phyloP scores from a whole-genome alignment of 37 sponge, comb jelly and placozoan genomes.

The Chondrosia reniformis region DNA sequence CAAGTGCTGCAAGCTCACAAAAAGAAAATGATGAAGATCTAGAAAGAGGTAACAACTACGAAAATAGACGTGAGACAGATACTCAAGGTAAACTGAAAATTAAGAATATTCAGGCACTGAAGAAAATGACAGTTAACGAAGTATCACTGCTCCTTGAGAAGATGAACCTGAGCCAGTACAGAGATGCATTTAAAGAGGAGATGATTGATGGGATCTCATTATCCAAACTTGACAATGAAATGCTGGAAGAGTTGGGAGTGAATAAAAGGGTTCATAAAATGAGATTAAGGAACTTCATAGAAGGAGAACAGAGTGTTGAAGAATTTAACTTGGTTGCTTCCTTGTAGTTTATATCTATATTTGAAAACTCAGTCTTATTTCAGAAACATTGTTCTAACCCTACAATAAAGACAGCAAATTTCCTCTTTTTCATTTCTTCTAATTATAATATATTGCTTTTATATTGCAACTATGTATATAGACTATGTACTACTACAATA shows the following conservation, averaged over 20 bases:
- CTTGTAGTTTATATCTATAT: no score
- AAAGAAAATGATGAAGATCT: no score
- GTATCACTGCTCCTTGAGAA: neutral
- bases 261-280: neutral
- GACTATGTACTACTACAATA: no score
- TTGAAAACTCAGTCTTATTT: no score
- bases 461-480: neutral
- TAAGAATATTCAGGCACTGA: no score
- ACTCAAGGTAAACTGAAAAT: no score
- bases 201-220: neutral
- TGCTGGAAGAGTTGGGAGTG: conserved; percentile 6
- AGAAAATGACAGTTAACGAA: no score
- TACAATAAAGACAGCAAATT: neutral
- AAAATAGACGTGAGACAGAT: no score
- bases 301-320: neutral
- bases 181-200: neutral
- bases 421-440: neutral
- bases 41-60: no score
- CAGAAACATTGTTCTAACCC: neutral
- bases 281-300: neutral
- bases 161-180: neutral
- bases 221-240: neutral
- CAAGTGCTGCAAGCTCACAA: no score
- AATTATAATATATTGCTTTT: neutral
- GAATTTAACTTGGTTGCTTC: no score